Evolutionary conservation across 2,113 vertebrate species (phyloP).

Genomic region (Brachionichthys hirsutus): DNA sequence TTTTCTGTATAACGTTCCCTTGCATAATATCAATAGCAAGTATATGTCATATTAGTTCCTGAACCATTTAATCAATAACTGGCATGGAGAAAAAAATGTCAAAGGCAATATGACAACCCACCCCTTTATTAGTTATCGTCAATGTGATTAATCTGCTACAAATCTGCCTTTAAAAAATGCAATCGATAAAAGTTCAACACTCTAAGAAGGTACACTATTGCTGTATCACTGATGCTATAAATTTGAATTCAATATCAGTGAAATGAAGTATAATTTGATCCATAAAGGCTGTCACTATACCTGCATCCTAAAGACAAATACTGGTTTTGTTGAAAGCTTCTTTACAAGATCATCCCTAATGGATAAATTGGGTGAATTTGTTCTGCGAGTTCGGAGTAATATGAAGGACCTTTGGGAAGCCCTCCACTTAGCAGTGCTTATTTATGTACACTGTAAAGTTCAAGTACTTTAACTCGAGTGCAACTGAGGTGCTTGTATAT

Average conservation of each 20-base stretch:
- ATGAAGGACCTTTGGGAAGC: too few relatives aligned
- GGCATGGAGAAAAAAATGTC: slow-evolving; percentile 52
- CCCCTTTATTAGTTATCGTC: slow-evolving; percentile 41
- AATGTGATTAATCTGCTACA: slow-evolving; percentile 53
- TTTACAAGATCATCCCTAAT: too few relatives aligned
- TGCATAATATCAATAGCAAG: slow-evolving; percentile 52
- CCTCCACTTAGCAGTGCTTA: too few relatives aligned
- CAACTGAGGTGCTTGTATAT: too few relatives aligned
- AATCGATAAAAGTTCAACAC: slow-evolving; percentile 35
- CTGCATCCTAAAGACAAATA: too few relatives aligned
- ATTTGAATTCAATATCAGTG: background rate
- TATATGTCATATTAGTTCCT: slow-evolving; percentile 19
- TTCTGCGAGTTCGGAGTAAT: too few relatives aligned
- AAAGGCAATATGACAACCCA: slow-evolving; percentile 43
- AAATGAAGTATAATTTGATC: too few relatives aligned
- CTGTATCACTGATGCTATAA: slow-evolving; percentile 34
- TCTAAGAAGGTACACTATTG: slow-evolving; percentile 31
- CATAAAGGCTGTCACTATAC: too few relatives aligned
- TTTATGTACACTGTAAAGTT: too few relatives aligned
- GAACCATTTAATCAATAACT: slow-evolving; percentile 59
- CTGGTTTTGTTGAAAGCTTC: too few relatives aligned
- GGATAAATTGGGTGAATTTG: too few relatives aligned
- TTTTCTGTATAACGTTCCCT: slow-evolving; percentile 8
- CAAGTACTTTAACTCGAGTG: too few relatives aligned
- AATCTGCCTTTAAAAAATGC: slow-evolving; percentile 39